Conservation (phyloP, 2,113 vertebrate genomes). For the Semnornis frantzii region DNA sequence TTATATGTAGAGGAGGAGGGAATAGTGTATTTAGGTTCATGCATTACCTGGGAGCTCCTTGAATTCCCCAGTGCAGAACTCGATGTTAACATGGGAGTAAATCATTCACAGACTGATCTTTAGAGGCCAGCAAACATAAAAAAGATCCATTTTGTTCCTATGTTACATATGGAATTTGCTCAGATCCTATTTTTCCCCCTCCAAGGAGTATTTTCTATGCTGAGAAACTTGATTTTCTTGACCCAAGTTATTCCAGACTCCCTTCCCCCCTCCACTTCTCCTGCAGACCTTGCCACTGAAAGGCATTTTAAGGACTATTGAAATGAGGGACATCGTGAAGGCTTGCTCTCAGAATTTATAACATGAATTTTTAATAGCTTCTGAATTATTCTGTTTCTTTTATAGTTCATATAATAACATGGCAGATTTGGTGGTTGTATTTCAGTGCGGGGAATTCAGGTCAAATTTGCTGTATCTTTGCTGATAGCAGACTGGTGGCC, state of each 20-base stretch:
- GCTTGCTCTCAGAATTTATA: conserved; percentile 34
- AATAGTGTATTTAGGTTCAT: background rate
- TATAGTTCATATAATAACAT: conserved; percentile 19
- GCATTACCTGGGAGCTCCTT: background rate
- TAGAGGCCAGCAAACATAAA: background rate
- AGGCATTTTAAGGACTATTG: conserved; percentile 18
- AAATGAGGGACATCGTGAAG: conserved; percentile 30
- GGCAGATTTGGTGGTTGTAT: background rate
- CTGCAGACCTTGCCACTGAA: background rate
- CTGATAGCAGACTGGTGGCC: background rate
- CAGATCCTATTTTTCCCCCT: background rate
- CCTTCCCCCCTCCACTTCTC: background rate
- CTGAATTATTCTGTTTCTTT: conserved; percentile 71
- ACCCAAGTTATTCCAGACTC: background rate
- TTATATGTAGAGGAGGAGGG: background rate
- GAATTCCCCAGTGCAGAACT: background rate
- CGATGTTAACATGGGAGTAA: background rate
- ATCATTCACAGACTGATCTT: background rate
- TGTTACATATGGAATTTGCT: background rate
- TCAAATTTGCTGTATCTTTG: background rate
- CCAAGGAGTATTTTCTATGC: background rate
- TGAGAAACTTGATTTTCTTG: conserved; percentile 5
- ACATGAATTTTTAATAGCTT: conserved; percentile 56
- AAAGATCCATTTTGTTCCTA: background rate
- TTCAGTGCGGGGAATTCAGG: conserved; percentile 33